Evolutionary conservation across 1,140 invertebrate genomes (phyloP), one percentile per base, ranked within the genome.

Genomic region (Oncopodura yosiiana): DNA sequence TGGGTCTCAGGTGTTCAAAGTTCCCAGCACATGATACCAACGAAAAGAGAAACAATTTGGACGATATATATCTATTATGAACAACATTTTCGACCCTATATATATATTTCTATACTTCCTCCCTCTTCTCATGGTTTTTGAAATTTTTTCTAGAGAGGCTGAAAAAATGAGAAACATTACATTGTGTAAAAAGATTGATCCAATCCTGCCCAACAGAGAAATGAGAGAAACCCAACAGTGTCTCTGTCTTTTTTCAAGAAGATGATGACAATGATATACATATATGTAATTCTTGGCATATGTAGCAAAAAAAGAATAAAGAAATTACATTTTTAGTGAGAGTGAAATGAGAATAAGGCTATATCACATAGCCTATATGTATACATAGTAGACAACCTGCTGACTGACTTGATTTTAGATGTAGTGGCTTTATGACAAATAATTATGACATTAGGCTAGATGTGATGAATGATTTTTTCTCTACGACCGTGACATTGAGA

Each of bases 1-100:
- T 50, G 52, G 50, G 57, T 59, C 57, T 59, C 57, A 59, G 57
- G 57, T 59, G 57, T 53, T 18, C 46, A 18, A 46, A 26, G 52
- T 59, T 59, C 57, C 48, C 57, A 59, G 57, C 49, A 39, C n/a
- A n/a, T n/a, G n/a, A n/a, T n/a, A n/a, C n/a, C n/a, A n/a, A n/a
- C n/a, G n/a, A n/a, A n/a, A n/a, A n/a, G n/a, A n/a, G n/a, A n/a
- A n/a, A n/a, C n/a, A n/a, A n/a, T n/a, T n/a, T n/a, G n/a, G n/a
- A n/a, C n/a, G n/a, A n/a, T n/a, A n/a, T n/a, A n/a, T n/a, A n/a
- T n/a, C n/a, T n/a, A n/a, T n/a, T n/a, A n/a, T n/a, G n/a, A n/a
- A n/a, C n/a, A n/a, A n/a, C n/a, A n/a, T n/a, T n/a, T n/a, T n/a
- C n/a, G n/a, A n/a, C n/a, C n/a, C n/a, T n/a, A n/a, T n/a, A n/a